phyloP scores from a whole-genome alignment of 2,888 invertebrate species.

The Tricholauxania praeusta region DNA sequence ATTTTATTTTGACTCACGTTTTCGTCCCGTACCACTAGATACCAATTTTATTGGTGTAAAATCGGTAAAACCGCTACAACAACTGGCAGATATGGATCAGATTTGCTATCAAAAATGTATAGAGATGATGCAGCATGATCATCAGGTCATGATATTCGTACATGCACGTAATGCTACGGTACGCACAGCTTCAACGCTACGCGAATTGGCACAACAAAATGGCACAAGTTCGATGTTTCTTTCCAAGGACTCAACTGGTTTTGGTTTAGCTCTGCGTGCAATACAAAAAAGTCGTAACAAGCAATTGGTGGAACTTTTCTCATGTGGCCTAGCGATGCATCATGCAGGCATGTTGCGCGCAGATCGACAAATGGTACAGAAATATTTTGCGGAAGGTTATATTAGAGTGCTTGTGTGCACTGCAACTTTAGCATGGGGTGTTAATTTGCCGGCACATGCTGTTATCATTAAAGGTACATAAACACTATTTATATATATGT shows the following conservation, averaged over 20 bases:
- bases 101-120: constrained; percentile 93
- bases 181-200: constrained; percentile 85
- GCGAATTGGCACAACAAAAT: constrained; percentile 83
- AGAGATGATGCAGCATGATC: constrained; percentile 87
- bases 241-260: constrained; percentile 74
- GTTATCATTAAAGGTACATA: constrained; percentile 74
- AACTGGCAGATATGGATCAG: constrained; percentile 85
- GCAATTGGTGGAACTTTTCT: constrained; percentile 85
- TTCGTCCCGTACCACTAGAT: constrained; percentile 94
- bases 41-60: constrained; percentile 93
- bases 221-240: constrained; percentile 79
- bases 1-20: constrained; percentile 94
- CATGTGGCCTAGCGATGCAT: constrained; percentile 91
- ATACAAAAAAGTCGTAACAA: constrained; percentile 83
- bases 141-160: constrained; percentile 98
- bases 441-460: constrained; percentile 98
- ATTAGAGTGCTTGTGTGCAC: constrained; percentile 95
- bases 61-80: constrained; percentile 72
- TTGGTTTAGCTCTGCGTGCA: constrained; percentile 77
- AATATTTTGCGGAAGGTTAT: constrained; percentile 88
- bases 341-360: constrained; percentile 94
- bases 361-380: constrained; percentile 91
- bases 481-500: too few relatives aligned
- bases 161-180: constrained; percentile 97
- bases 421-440: constrained; percentile 99